Conservation (phyloP, 2,888 invertebrate genomes). For the Saturnia japonica region DNA sequence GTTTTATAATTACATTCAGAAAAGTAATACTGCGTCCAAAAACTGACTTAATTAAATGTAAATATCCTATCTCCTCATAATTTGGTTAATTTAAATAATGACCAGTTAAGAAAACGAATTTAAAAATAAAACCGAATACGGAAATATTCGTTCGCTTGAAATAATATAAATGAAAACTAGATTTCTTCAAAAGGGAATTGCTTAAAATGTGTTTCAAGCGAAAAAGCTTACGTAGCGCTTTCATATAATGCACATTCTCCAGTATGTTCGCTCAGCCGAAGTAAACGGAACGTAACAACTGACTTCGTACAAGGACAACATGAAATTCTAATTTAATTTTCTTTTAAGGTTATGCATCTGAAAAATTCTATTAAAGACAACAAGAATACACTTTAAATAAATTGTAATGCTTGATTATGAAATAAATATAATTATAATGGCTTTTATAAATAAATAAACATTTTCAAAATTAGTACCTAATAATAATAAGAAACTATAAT, state of each 20-base stretch:
- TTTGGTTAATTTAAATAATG: background rate
- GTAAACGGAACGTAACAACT: constrained; percentile 41
- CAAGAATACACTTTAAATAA: background rate
- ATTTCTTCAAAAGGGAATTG: background rate
- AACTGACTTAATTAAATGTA: no score
- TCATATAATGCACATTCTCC: constrained; percentile 22
- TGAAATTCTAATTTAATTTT: constrained; percentile 58
- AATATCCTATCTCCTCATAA: no score
- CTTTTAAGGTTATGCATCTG: constrained; percentile 6
- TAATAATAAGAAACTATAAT: no score
- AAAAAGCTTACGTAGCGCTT: constrained; percentile 11
- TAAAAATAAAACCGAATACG: background rate
- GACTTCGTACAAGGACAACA: constrained; percentile 34
- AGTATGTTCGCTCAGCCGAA: constrained; percentile 39
- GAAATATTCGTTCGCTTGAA: background rate
- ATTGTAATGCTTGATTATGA: background rate
- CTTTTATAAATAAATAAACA: background rate
- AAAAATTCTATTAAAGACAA: background rate
- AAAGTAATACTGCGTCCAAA: no score
- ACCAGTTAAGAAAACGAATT: background rate
- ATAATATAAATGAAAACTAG: constrained; percentile 6
- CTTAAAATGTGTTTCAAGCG: background rate
- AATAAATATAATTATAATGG: background rate
- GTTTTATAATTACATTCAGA: no score
- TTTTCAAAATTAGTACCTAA: no score